These are phyloP conservation scores for Archivesica marissinica DNA, from an alignment of 1,140 invertebrate genomes.

Conservation along the genomic window DNA sequence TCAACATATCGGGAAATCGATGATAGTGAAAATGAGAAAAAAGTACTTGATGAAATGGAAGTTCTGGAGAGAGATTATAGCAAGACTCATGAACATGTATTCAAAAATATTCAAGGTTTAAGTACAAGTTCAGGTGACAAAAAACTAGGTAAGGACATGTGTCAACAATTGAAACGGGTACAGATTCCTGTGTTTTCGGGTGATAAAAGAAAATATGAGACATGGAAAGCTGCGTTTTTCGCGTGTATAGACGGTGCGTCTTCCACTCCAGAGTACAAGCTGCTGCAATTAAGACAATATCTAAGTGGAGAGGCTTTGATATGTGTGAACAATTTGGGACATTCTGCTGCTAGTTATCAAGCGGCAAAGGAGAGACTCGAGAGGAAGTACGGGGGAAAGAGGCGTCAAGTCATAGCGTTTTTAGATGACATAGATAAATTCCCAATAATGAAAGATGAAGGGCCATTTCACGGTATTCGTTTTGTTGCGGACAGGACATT, in stretches of 20 bases:
- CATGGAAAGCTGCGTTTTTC: conserved; percentile 60
- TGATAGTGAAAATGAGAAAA: too few species aligned
- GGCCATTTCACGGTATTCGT: too few species aligned
- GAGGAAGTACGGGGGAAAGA: conserved; percentile 10
- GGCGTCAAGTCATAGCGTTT: conserved; percentile 1
- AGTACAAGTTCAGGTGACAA: too few species aligned
- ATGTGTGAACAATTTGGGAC: conserved; percentile 30
- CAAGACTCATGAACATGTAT: too few species aligned
- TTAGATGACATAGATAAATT: conserved; percentile 57
- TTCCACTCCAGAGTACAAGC: conserved; percentile 54
- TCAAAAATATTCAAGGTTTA: too few species aligned
- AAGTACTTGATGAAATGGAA: too few species aligned
- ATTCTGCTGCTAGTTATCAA: conserved; percentile 52
- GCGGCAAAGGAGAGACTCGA: conserved; percentile 40
- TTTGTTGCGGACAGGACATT: too few species aligned
- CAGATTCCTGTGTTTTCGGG: conserved; percentile 48
- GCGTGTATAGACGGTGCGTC: conserved; percentile 19
- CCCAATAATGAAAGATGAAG: conserved; percentile 26
- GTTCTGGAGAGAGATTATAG: too few species aligned
- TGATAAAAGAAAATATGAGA: conserved; percentile 50
- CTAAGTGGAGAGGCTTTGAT: conserved; percentile 43
- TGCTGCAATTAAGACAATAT: conserved; percentile 55
- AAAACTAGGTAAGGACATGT: conserved; percentile 16
- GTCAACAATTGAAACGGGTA: conserved; percentile 46
- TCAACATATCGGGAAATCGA: too few species aligned